Base-by-base conservation (phyloP, 2,797 vertebrate genomes). In the Erethizon dorsatum region DNA sequence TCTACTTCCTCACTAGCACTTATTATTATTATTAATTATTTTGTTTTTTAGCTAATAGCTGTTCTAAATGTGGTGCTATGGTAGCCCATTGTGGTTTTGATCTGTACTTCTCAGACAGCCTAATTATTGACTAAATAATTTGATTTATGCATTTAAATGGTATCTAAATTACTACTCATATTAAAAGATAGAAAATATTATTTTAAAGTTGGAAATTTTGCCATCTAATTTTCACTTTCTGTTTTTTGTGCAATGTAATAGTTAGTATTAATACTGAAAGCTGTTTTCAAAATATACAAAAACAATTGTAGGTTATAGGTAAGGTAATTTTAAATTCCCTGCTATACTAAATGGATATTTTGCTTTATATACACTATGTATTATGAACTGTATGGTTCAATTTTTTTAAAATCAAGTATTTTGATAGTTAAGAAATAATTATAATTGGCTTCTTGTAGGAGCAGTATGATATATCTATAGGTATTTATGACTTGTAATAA, bases 401-500 rank as follows among this genome's bases (percentile, higher is more conserved):
- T 61, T 90, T 90, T 83, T 90, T 63, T 37, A 86, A 83, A 61
- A 13, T 87, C n/a, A 22, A 20, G 18, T 95, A 56, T 28, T 47
- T 83, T 69, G 37, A 3, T 73, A 89, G 67, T 71, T 92, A 13
- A 83, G 65, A 90, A 95, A 86, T 52, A 82, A 77, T 82, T 75
- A 90, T 13, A 63, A 95, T 59, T 79, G 33, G 14, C 15, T 94
- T 85, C 26, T 26, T 59, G 13, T 67, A 11, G 61, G 20, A 90
- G 50, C 26, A 82, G 3, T 47, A 69, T 92, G 9, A 86, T 77
- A 59, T 88, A 90, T 75, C 17, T 77, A 83, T 80, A 1, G 0
- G 50, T 93, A 78, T 63, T 90, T 87, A 83, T 95, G 31, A 87
- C 77, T 77, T 83, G 5, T 1, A 78, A 61, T 90, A 87, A 75